Conservation (phyloP, 2,797 vertebrate genomes). For the Ptychobarbus kaznakovi region DNA sequence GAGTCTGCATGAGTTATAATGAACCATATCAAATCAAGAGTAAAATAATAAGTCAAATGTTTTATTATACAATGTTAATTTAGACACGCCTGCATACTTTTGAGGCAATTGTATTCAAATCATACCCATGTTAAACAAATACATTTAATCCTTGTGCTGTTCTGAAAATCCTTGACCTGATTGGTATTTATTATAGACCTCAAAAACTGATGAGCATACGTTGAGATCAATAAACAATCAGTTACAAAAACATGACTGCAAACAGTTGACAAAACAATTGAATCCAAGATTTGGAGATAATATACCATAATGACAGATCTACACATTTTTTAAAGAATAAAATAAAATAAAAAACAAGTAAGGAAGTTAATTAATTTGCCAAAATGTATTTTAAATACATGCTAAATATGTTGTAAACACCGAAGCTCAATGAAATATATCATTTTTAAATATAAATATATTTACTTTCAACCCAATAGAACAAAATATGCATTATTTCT, state of each 20-base stretch:
- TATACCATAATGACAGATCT: not conserved
- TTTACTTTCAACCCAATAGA: not conserved
- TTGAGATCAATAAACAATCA: too few species aligned
- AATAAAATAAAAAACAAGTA: too few species aligned
- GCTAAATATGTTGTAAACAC: not conserved
- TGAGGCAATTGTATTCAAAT: not conserved
- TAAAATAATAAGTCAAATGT: not conserved
- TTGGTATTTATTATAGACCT: not conserved
- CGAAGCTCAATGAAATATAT: not conserved
- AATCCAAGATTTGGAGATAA: not conserved
- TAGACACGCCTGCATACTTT: not conserved
- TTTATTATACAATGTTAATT: not conserved
- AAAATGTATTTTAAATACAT: too few species aligned
- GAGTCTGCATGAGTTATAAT: not conserved
- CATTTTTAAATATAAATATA: not conserved
- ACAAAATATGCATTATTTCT: not conserved
- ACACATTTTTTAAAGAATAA: too few species aligned
- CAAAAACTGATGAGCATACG: not conserved
- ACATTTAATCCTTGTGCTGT: not conserved
- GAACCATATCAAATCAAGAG: not conserved
- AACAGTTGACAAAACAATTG: not conserved
- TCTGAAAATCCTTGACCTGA: not conserved
- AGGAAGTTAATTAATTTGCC: too few species aligned
- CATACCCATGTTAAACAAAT: not conserved
- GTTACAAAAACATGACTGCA: not conserved